These are phyloP conservation scores for Alloplasta piceator DNA, from an alignment of 2,888 invertebrate species.

Conservation along the genomic window DNA sequence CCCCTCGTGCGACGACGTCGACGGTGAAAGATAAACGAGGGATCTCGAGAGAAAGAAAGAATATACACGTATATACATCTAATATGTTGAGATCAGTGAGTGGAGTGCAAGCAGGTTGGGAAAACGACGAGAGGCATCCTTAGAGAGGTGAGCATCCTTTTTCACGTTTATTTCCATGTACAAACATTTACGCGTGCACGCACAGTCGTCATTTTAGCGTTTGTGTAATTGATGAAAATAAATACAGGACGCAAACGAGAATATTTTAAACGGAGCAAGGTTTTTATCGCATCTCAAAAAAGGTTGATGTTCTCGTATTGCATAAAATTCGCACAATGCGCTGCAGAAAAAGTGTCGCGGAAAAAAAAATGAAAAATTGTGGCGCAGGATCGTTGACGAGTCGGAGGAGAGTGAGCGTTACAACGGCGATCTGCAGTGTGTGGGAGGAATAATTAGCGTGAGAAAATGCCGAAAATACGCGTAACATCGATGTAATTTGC, in stretches of 20 bases:
- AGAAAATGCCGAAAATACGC: background rate
- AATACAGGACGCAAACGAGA: background rate
- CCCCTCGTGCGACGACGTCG: conserved; percentile 58
- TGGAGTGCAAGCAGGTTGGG: conserved; percentile 60
- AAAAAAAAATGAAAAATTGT: background rate
- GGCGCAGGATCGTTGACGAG: background rate
- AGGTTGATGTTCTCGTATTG: too few species aligned
- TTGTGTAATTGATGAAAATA: background rate
- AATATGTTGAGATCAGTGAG: conserved; percentile 68
- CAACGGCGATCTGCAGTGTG: background rate
- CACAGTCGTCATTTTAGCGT: conserved; percentile 21
- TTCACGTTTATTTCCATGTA: conserved; percentile 2
- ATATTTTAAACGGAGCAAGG: background rate
- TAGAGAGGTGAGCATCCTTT: conserved; percentile 67
- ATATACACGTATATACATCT: background rate
- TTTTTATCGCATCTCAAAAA: background rate
- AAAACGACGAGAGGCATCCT: conserved; percentile 65
- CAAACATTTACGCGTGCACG: background rate
- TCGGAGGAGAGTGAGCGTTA: background rate
- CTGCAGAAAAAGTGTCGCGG: background rate
- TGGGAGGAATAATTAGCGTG: background rate
- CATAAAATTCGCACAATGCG: too few species aligned
- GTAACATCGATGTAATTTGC: conserved; percentile 19
- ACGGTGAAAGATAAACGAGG: background rate
- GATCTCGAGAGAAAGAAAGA: background rate